A percentile compares a stretch with the other conserved stretches of the same genome.
These are phyloP conservation scores for Trematocara unimaculatum DNA, from an alignment of 2,113 vertebrate genomes.

Conservation along the genomic window DNA sequence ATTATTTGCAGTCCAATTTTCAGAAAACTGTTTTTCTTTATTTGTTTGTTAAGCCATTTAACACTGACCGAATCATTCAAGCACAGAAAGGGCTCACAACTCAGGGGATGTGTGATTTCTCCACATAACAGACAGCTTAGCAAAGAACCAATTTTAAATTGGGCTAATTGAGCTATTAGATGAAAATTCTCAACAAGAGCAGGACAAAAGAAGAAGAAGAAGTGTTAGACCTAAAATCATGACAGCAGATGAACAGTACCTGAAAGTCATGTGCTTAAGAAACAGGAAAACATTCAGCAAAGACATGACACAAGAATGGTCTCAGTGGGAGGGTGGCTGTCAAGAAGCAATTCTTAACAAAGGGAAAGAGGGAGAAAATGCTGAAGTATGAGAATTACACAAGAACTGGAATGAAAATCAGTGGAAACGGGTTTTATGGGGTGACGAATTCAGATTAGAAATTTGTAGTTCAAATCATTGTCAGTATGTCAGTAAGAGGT, in stretches of 20 bases:
- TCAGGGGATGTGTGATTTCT: background rate
- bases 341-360: background rate
- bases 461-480: background rate
- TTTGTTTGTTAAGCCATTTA: background rate
- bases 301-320: background rate
- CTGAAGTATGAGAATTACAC: background rate
- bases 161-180: background rate
- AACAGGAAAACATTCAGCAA: background rate
- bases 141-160: background rate
- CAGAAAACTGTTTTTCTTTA: background rate
- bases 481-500: background rate
- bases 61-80: background rate
- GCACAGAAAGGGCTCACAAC: background rate
- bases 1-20: background rate
- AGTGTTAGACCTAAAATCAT: background rate
- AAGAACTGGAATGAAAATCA: background rate
- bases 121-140: background rate
- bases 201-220: background rate
- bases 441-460: background rate
- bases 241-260: background rate
- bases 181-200: background rate
- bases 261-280: background rate
- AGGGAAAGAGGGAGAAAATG: background rate
- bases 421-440: background rate
- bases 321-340: background rate